These are phyloP conservation scores for Alosa alosa DNA, from an alignment of 2,113 vertebrate genomes.

Conservation along the genomic window DNA sequence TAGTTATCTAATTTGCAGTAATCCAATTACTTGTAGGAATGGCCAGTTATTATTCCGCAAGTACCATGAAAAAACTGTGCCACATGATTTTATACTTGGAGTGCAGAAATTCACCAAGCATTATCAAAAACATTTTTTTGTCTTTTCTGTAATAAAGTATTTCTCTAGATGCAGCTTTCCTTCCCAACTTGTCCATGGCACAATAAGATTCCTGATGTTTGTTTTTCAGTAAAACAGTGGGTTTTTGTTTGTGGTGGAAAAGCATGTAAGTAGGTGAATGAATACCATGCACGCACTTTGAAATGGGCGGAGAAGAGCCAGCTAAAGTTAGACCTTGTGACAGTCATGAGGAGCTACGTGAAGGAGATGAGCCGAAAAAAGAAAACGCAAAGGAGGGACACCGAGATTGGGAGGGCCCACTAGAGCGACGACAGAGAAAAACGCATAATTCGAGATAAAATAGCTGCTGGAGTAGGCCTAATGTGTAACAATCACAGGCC, in stretches of 20 bases:
- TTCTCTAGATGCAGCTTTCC: neutral
- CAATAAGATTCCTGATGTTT: conserved; percentile 32
- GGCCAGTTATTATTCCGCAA: neutral
- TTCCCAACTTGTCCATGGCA: neutral
- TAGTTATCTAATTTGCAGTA: neutral
- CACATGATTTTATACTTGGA: neutral
- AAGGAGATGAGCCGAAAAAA: conserved; percentile 26
- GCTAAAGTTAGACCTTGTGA: conserved; percentile 60
- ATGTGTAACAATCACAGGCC: neutral
- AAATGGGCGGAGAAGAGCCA: conserved; percentile 31
- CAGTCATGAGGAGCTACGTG: conserved; percentile 60
- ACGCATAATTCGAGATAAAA: neutral
- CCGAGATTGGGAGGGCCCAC: neutral
- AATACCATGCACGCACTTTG: conserved; percentile 36
- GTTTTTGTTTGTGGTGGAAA: conserved; percentile 43
- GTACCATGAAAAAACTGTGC: neutral
- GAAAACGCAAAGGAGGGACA: neutral
- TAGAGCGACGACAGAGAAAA: neutral
- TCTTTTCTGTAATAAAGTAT: neutral
- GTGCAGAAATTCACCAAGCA: neutral
- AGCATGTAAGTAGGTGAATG: conserved; percentile 57
- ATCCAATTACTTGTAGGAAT: neutral
- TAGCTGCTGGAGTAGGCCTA: neutral
- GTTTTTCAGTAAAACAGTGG: conserved; percentile 38
- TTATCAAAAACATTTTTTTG: neutral